Conservation (phyloP, 2,113 vertebrate genomes). For the Myotis yumanensis region DNA sequence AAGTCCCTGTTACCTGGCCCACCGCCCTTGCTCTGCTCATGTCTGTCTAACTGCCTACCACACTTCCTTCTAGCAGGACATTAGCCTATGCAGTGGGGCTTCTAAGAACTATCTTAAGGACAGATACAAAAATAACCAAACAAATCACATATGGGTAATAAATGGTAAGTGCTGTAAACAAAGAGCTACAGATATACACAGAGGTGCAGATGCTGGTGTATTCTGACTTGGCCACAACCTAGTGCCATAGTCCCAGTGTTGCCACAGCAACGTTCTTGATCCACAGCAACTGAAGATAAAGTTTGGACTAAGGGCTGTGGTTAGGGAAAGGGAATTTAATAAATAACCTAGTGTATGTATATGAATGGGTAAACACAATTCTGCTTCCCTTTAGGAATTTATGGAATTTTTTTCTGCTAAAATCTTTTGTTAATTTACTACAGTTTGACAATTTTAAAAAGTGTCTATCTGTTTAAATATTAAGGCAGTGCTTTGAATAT, state of each 20-base stretch:
- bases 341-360: background rate
- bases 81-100: background rate
- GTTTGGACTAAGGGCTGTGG: background rate
- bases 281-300: background rate
- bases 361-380: background rate
- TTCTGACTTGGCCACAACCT: background rate
- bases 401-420: background rate
- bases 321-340: slow-evolving; percentile 32
- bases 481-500: background rate
- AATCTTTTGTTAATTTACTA: background rate
- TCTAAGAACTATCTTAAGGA: background rate
- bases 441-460: background rate
- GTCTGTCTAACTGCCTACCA: too few relatives aligned
- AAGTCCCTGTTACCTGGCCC: background rate
- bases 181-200: background rate
- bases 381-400: slow-evolving; percentile 8
- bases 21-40: background rate
- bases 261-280: background rate
- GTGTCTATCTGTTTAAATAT: slow-evolving; percentile 32
- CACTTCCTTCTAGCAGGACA: background rate
- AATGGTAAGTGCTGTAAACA: background rate
- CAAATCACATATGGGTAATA: background rate
- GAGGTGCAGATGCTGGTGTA: background rate
- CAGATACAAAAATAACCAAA: background rate
- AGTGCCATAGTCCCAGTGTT: background rate